These are phyloP conservation scores for Chirona hameri DNA, from an alignment of 2,888 invertebrate species.

Conservation along the genomic window DNA sequence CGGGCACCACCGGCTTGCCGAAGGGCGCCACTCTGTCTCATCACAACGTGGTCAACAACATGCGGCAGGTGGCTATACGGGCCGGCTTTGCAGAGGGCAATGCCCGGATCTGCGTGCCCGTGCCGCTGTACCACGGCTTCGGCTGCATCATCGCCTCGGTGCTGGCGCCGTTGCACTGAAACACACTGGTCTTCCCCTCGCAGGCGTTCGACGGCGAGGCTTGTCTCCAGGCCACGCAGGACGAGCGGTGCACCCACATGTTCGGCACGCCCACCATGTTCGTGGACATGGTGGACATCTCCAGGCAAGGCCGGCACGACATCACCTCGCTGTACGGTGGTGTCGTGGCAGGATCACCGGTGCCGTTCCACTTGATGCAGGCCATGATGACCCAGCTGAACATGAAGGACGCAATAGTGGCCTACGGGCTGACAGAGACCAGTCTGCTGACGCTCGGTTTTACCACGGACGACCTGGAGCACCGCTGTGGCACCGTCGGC, in stretches of 20 bases:
- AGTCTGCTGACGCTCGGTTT: too few species aligned
- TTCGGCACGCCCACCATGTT: constrained; percentile 86
- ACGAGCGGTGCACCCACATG: constrained; percentile 61
- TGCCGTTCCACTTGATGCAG: constrained; percentile 51
- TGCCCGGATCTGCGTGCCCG: constrained; percentile 49
- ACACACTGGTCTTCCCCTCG: too few species aligned
- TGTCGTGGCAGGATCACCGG: constrained; percentile 54
- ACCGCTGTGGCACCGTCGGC: not conserved
- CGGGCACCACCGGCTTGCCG: constrained; percentile 56
- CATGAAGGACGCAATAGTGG: too few species aligned
- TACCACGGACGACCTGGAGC: not conserved
- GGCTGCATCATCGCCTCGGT: constrained; percentile 55
- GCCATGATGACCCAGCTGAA: constrained; percentile 46
- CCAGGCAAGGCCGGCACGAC: constrained; percentile 41
- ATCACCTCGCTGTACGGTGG: constrained; percentile 45
- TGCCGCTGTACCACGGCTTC: constrained; percentile 78
- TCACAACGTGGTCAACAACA: constrained; percentile 45
- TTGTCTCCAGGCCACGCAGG: not conserved
- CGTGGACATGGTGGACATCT: constrained; percentile 62
- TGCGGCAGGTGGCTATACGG: too few species aligned
- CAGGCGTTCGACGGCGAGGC: too few species aligned
- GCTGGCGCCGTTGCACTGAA: too few species aligned
- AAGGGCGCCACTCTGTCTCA: constrained; percentile 72
- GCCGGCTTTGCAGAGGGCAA: too few species aligned
- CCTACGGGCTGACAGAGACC: too few species aligned